Conservation (phyloP, 2,888 invertebrate species). For the Eurytoma californica region DNA sequence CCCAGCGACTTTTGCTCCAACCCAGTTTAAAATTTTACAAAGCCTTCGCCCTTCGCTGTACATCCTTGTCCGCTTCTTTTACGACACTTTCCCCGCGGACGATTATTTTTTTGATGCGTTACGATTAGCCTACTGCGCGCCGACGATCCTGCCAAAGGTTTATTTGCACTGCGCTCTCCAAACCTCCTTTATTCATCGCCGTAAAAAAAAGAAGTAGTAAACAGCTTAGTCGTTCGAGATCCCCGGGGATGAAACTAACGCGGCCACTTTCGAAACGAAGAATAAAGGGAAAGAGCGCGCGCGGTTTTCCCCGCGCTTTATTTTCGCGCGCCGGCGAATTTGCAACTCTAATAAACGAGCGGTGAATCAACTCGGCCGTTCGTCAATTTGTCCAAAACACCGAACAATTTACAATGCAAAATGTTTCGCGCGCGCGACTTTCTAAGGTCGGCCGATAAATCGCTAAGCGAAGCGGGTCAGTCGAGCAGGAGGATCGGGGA, state of each 20-base stretch:
- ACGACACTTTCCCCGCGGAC: no score
- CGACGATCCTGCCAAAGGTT: no score
- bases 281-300: conserved; percentile 32
- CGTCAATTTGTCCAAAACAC: conserved; percentile 10
- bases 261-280: conserved; percentile 40
- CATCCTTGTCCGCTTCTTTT: no score
- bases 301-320: background rate
- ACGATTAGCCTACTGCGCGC: no score
- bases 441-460: background rate
- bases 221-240: no score
- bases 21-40: conserved; percentile 16
- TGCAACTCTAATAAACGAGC: conserved; percentile 25
- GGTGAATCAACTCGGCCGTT: conserved; percentile 5
- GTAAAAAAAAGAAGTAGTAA: background rate
- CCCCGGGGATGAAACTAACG: no score
- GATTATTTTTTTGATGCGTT: no score
- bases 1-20: background rate
- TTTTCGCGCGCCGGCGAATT: background rate
- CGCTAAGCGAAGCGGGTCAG: conserved; percentile 13
- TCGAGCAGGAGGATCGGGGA: conserved; percentile 11
- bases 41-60: no score
- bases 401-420: conserved; percentile 11
- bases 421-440: background rate
- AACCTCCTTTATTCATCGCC: no score
- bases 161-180: no score